A percentile compares a stretch with the other conserved stretches of the same genome.
Conservation (phyloP, 2,888 invertebrate genomes). For the Linyphia triangularis region DNA sequence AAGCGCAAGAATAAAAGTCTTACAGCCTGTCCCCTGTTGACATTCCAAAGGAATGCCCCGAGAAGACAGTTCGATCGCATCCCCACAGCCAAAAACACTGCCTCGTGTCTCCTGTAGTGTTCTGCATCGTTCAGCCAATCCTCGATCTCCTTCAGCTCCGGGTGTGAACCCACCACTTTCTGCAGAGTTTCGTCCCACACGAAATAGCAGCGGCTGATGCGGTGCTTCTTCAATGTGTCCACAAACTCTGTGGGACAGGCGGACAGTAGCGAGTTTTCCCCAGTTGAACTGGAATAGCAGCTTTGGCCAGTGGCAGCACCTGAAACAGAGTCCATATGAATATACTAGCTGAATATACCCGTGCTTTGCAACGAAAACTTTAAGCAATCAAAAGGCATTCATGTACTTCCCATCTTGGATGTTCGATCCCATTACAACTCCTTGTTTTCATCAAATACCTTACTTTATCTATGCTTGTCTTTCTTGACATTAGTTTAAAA, state of each 20-base stretch:
- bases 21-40: slow-evolving; percentile 78
- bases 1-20: no score
- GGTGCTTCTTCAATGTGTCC: slow-evolving; percentile 50
- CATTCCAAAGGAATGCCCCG: slow-evolving; percentile 78
- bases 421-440: no score
- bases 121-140: slow-evolving; percentile 61
- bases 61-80: slow-evolving; percentile 76
- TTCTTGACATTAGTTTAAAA: no score
- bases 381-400: no score
- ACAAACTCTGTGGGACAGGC: slow-evolving; percentile 47
- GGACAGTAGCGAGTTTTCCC: slow-evolving; percentile 30
- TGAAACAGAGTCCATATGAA: no score
- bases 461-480: no score
- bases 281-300: background rate
- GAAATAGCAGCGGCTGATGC: slow-evolving; percentile 65
- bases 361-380: no score
- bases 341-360: no score
- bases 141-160: slow-evolving; percentile 65
- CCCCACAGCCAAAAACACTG: slow-evolving; percentile 77
- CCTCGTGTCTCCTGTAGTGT: slow-evolving; percentile 77
- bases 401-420: no score
- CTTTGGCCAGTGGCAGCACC: background rate
- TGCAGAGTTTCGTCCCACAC: slow-evolving; percentile 45
- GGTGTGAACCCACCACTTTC: slow-evolving; percentile 59
- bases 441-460: no score